These are phyloP conservation scores for Periophthalmodon schlosseri DNA, from an alignment of 2,113 vertebrate species.

Conservation along the genomic window DNA sequence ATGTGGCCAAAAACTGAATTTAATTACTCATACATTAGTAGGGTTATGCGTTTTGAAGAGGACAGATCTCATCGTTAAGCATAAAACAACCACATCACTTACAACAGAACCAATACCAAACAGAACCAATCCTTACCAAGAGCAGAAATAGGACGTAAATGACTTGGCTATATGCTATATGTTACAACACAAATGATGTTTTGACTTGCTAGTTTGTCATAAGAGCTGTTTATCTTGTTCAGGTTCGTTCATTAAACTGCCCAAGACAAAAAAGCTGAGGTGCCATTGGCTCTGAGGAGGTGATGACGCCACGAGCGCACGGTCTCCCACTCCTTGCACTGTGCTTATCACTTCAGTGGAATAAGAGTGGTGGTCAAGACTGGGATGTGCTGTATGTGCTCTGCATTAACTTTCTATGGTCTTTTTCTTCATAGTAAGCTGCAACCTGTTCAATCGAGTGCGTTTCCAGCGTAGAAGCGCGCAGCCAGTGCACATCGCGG, in stretches of 20 bases:
- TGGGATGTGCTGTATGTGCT: slow-evolving; percentile 33
- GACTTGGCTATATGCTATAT: neutral
- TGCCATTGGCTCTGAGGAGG: slow-evolving; percentile 55
- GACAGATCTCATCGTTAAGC: neutral
- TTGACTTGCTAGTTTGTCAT: neutral
- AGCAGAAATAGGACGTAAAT: neutral
- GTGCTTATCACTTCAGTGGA: slow-evolving; percentile 40
- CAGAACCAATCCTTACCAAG: neutral
- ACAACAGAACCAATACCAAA: neutral
- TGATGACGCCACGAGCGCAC: slow-evolving; percentile 63
- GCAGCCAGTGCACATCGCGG: slow-evolving; percentile 35
- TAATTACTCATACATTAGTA: neutral
- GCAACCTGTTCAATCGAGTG: slow-evolving; percentile 32
- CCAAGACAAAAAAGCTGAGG: slow-evolving; percentile 6
- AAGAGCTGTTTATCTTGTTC: slow-evolving; percentile 2
- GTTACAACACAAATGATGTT: neutral
- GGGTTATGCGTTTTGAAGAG: neutral
- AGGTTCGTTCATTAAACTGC: slow-evolving; percentile 19
- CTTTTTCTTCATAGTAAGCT: slow-evolving; percentile 13
- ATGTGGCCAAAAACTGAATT: neutral
- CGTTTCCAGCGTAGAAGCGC: slow-evolving; percentile 39
- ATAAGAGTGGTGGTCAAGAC: slow-evolving; percentile 34
- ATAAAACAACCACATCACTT: neutral
- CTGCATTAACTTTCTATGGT: slow-evolving; percentile 22
- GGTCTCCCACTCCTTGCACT: slow-evolving; percentile 21